Evolutionary conservation across 2,888 invertebrate genomes (phyloP).

Genomic region (Druceiella hillmani): DNA sequence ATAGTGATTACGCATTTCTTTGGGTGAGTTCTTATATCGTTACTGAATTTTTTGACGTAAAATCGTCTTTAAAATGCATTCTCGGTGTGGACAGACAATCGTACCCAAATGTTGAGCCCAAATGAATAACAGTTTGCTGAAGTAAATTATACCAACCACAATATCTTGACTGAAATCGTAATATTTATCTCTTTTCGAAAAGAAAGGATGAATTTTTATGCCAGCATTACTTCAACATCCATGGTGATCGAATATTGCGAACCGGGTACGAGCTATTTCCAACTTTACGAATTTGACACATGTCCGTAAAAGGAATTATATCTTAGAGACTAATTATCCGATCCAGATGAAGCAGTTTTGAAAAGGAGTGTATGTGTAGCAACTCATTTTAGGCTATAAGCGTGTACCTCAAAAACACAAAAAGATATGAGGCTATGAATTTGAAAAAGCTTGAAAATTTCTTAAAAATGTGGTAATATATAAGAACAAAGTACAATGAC

Average conservation of each 20-base stretch:
- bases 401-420: not conserved
- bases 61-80: too few species aligned
- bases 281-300: not conserved
- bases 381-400: not conserved
- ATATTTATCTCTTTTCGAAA: not conserved
- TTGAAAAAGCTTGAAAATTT: not conserved
- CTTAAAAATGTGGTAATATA: too few species aligned
- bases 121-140: too few species aligned
- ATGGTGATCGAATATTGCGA: not conserved
- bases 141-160: too few species aligned
- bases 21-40: too few species aligned
- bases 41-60: too few species aligned
- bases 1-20: too few species aligned
- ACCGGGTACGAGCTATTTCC: not conserved
- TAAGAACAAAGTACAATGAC: too few species aligned
- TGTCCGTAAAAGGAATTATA: not conserved
- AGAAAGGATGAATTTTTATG: not conserved
- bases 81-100: too few species aligned
- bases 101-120: too few species aligned
- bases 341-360: not conserved
- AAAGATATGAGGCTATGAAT: constrained; percentile 1
- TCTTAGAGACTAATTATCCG: not conserved
- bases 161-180: not conserved
- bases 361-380: not conserved
- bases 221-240: constrained; percentile 1